Percentiles rank a stretch among this genome's conserved stretches.
These are phyloP conservation scores for Zaprionus ornatus DNA, from an alignment of 1,140 invertebrate genomes.

Conservation along the genomic window DNA sequence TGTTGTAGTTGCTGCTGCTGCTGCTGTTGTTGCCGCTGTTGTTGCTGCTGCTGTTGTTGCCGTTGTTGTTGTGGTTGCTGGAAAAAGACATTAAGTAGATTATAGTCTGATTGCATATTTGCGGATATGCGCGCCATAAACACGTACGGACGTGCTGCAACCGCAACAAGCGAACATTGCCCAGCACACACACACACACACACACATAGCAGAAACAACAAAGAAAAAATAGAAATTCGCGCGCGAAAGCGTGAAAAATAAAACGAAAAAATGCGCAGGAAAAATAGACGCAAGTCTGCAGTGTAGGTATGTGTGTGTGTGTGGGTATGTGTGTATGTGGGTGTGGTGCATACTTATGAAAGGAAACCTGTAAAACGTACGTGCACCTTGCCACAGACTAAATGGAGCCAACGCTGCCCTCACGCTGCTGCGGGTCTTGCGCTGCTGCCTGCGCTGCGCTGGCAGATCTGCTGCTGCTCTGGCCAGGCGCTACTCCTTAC, in stretches of 20 bases:
- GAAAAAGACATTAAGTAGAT: conserved; percentile 82
- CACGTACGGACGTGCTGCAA: conserved; percentile 81
- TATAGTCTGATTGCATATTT: conserved; percentile 83
- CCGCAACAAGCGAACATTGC: conserved; percentile 60
- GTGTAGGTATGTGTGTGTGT: conserved; percentile 8
- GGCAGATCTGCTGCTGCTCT: not conserved
- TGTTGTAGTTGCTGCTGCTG: not conserved
- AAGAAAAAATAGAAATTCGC: not conserved
- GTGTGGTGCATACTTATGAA: conserved; percentile 27
- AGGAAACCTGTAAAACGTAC: conserved; percentile 69
- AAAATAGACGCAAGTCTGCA: not conserved
- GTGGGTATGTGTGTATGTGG: conserved; percentile 9
- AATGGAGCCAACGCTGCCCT: conserved; percentile 58
- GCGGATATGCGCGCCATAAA: conserved; percentile 82
- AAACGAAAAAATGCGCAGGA: conserved; percentile 1
- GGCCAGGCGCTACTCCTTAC: not conserved
- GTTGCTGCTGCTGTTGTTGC: conserved; percentile 19
- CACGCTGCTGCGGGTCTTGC: not conserved
- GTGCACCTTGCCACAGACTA: conserved; percentile 79
- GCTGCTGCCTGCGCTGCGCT: not conserved
- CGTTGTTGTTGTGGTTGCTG: conserved; percentile 36
- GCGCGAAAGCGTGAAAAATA: conserved; percentile 7
- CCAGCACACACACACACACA: conserved; percentile 4
- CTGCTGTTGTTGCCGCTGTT: conserved; percentile 3
- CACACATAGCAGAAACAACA: not conserved